Evolutionary conservation across 2,797 vertebrate genomes (phyloP).

Genomic region (Protosalanx chinensis): DNA sequence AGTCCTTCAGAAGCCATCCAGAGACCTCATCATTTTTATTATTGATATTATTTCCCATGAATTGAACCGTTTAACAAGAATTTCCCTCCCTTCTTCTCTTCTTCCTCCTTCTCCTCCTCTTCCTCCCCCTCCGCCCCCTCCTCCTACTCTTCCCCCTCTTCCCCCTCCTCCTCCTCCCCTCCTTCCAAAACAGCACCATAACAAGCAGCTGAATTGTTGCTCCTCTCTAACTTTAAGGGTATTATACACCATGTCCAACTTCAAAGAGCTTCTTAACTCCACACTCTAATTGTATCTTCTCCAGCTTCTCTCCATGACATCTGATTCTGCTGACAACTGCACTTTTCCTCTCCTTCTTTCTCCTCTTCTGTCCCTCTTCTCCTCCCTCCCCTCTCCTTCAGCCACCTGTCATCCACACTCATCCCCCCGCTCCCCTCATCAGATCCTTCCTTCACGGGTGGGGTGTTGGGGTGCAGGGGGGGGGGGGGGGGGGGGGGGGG

Average conservation of each 20-base stretch:
- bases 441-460: slow-evolving; percentile 50
- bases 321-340: slow-evolving; percentile 78
- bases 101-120: slow-evolving; percentile 10
- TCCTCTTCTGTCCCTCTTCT: slow-evolving; percentile 18
- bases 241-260: slow-evolving; percentile 73
- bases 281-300: slow-evolving; percentile 79
- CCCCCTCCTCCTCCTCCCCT: slow-evolving; percentile 6
- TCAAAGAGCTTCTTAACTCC: slow-evolving; percentile 80
- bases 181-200: slow-evolving; percentile 65
- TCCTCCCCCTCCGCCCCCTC: slow-evolving; percentile 24
- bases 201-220: slow-evolving; percentile 58
- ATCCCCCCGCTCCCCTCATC: slow-evolving; percentile 44
- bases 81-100: slow-evolving; percentile 37
- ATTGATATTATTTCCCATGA: slow-evolving; percentile 65
- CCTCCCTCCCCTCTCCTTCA: slow-evolving; percentile 31
- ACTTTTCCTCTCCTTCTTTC: slow-evolving; percentile 37
- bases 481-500: too few relatives aligned
- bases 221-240: slow-evolving; percentile 68
- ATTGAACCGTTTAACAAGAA: slow-evolving; percentile 66
- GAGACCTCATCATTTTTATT: slow-evolving; percentile 20
- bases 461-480: too few relatives aligned
- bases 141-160: slow-evolving; percentile 13
- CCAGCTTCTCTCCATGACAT: slow-evolving; percentile 67
- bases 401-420: slow-evolving; percentile 6
- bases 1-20: slow-evolving; percentile 56